Percentiles rank a stretch among this genome's conserved stretches.
Evolutionary conservation across 2,888 invertebrate species (phyloP).

Genomic region (Dastarcus helophoroides): DNA sequence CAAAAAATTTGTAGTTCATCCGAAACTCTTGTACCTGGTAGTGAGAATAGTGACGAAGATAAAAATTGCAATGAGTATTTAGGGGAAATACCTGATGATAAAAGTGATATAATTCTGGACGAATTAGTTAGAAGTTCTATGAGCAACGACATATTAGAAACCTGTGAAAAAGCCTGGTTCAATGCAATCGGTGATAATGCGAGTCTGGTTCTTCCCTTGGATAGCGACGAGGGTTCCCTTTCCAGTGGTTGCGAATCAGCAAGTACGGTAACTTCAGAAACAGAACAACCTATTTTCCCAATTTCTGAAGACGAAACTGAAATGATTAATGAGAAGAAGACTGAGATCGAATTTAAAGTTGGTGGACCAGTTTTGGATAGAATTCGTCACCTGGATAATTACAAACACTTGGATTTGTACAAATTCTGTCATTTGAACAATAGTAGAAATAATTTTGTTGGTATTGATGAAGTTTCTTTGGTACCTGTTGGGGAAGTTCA

Average conservation of each 20-base stretch:
- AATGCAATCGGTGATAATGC: slow-evolving; percentile 25
- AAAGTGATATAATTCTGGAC: slow-evolving; percentile 29
- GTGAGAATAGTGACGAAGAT: slow-evolving; percentile 16
- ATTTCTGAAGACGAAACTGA: slow-evolving; percentile 20
- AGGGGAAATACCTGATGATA: slow-evolving; percentile 20
- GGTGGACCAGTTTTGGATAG: slow-evolving; percentile 33
- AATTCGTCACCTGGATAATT: slow-evolving; percentile 28
- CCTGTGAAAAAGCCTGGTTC: slow-evolving; percentile 31
- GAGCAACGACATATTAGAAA: slow-evolving; percentile 29
- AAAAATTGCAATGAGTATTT: slow-evolving; percentile 7
- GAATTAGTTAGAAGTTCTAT: slow-evolving; percentile 29
- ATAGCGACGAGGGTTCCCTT: slow-evolving; percentile 64
- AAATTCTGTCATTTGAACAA: slow-evolving; percentile 27
- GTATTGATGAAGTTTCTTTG: slow-evolving; percentile 34
- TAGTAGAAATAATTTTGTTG: slow-evolving; percentile 20
- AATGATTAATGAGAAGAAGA: slow-evolving; percentile 23
- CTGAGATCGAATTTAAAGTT: slow-evolving; percentile 35
- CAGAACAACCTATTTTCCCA: slow-evolving; percentile 31
- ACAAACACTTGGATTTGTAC: slow-evolving; percentile 20
- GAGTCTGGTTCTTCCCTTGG: slow-evolving; percentile 46
- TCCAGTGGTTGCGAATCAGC: slow-evolving; percentile 74
- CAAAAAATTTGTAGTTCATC: slow-evolving; percentile 13
- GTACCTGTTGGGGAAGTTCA: slow-evolving; percentile 35
- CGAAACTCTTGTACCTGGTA: slow-evolving; percentile 13
- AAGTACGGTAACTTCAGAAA: slow-evolving; percentile 55